Conservation (phyloP, 1,140 invertebrate genomes). For the Macrotrachela quadricornifera region DNA sequence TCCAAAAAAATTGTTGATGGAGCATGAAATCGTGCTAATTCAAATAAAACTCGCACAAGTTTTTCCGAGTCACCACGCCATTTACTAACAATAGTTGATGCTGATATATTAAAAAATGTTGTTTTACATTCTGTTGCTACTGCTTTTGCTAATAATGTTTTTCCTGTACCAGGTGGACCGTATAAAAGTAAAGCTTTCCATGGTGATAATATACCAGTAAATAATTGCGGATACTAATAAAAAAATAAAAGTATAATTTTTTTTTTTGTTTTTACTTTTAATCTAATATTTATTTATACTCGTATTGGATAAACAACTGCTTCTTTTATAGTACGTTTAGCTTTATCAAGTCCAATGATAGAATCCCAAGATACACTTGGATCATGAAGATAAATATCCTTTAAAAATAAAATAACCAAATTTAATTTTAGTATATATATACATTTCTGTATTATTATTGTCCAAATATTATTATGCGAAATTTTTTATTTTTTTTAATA, state of each 20-base stretch:
- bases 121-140: constrained; percentile 56
- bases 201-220: constrained; percentile 49
- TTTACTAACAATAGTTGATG: constrained; percentile 66
- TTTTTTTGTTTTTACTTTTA: too few relatives aligned
- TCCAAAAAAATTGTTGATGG: constrained; percentile 37
- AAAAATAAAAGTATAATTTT: not conserved
- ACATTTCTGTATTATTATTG: too few relatives aligned
- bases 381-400: constrained; percentile 43
- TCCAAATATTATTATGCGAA: too few relatives aligned
- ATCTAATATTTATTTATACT: constrained; percentile 14
- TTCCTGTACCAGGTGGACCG: constrained; percentile 61
- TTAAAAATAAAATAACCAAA: constrained; percentile 9
- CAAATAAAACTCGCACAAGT: constrained; percentile 47
- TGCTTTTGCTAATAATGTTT: constrained; percentile 67
- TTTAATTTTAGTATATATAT: too few relatives aligned
- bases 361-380: constrained; percentile 41
- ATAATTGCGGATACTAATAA: constrained; percentile 51
- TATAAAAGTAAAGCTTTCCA: constrained; percentile 65
- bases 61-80: constrained; percentile 88
- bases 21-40: constrained; percentile 34
- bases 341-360: constrained; percentile 34
- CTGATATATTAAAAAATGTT: constrained; percentile 76
- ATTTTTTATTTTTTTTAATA: too few relatives aligned
- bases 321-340: constrained; percentile 45
- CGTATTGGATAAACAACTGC: constrained; percentile 60